Percentiles rank a stretch among this genome's conserved stretches.
Evolutionary conservation across 2,888 invertebrate genomes (phyloP).

Genomic region (Syritta pipiens): DNA sequence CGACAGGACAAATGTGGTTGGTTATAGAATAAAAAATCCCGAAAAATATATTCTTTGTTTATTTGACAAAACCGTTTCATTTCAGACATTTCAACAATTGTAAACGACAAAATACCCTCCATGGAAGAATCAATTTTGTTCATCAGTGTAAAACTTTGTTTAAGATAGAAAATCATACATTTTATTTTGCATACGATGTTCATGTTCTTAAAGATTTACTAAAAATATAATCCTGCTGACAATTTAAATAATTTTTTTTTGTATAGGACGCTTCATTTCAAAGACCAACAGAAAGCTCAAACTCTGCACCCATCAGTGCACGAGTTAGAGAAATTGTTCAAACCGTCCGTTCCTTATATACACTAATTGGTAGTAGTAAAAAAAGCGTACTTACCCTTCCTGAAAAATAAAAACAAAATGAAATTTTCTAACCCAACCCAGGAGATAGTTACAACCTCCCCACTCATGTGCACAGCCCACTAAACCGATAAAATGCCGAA

Average conservation of each 20-base stretch:
- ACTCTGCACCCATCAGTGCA: neutral
- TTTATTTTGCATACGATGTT: too few relatives aligned
- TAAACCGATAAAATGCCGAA: neutral
- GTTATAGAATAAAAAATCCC: too few relatives aligned
- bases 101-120: too few relatives aligned
- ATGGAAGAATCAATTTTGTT: too few relatives aligned
- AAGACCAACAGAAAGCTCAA: neutral
- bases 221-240: constrained; percentile 50
- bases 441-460: neutral
- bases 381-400: constrained; percentile 48
- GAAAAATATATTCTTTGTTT: too few relatives aligned
- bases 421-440: neutral
- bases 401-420: constrained; percentile 11
- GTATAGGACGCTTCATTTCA: constrained; percentile 34
- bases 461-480: neutral
- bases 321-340: constrained; percentile 33
- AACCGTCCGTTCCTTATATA: constrained; percentile 33
- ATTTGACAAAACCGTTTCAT: too few relatives aligned
- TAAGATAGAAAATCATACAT: too few relatives aligned
- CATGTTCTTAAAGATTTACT: neutral
- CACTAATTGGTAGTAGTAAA: constrained; percentile 1
- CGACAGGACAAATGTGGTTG: too few relatives aligned
- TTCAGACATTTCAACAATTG: too few relatives aligned
- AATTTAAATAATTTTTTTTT: constrained; percentile 19
- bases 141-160: too few relatives aligned